Base-by-base conservation (phyloP, 2,888 invertebrate species). In the Toxonevra muliebris region DNA sequence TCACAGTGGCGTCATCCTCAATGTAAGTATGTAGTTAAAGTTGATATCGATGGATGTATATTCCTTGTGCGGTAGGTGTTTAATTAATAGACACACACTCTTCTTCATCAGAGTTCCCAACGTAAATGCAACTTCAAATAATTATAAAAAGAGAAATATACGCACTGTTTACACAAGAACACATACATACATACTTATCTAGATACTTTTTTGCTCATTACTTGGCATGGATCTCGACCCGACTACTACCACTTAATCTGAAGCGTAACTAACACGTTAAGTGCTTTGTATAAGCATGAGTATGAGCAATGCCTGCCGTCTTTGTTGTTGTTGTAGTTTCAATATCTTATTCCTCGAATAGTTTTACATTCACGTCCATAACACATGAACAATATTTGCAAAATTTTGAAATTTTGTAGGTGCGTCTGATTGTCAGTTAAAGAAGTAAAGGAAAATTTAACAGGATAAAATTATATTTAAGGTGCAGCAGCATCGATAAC, bases 1-100 rank as follows among this genome's bases (percentile, higher is more conserved):
- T 74, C 73, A 71, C 69, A 68, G 73, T 73, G 74, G 74, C 74
- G 74, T 73, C 73, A 30, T 30, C 30, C 30, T 30, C 30, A 30
- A 30, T 30, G 30, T 30, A 30, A 2, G 7, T 30, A 30, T 30
- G 30, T 69, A 69, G 66, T 40, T 61, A 55, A 59, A 71, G 48
- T 65, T 61, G 69, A 65, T 67, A 60, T n/a, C 50, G 45, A 48
- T 58, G 50, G 19, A 19, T 59, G 55, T 42, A 20, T n/a, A 48
- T n/a, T n/a, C 10, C 30, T 48, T 55, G 45, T 20, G 67, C 67
- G 68, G 68, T 68, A 65, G 60, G 62, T 64, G 60, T 68, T 68
- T 68, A 68, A 68, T 68, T 68, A 68, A 68, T 68, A 64, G 68
- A 61, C 55, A n/a, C 60, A 30, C 30, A 17, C 17, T n/a, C 12